Percentiles rank a stretch among this genome's conserved stretches.
Conservation (phyloP, 1,140 invertebrate species). For the Druon quercuslanigerum region DNA sequence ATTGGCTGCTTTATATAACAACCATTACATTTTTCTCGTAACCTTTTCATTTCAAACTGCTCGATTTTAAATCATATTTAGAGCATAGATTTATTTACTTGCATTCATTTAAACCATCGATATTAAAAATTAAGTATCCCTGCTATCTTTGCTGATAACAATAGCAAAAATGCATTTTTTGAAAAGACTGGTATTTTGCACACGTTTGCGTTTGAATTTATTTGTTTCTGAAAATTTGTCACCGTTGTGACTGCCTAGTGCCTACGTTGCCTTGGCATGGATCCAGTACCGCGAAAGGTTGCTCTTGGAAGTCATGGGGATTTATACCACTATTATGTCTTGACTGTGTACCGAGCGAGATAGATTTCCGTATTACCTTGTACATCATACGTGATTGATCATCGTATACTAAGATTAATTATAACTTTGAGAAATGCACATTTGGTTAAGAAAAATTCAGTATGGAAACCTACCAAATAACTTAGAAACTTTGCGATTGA, state of each 20-base stretch:
- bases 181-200: slow-evolving; percentile 35
- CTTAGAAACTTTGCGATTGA: no score
- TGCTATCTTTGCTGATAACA: not conserved
- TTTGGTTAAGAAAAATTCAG: not conserved
- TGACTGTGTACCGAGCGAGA: slow-evolving; percentile 39
- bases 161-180: slow-evolving; percentile 29
- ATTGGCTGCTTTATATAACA: no score
- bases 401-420: slow-evolving; percentile 25
- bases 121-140: not conserved
- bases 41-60: no score
- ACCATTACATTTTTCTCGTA: no score
- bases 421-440: not conserved
- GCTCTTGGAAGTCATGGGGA: slow-evolving; percentile 52
- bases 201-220: slow-evolving; percentile 41
- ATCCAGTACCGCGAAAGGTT: slow-evolving; percentile 58
- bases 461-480: no score
- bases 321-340: slow-evolving; percentile 65
- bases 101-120: no score
- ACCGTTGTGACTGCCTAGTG: slow-evolving; percentile 46
- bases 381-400: slow-evolving; percentile 39
- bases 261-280: slow-evolving; percentile 54
- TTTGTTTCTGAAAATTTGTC: slow-evolving; percentile 57
- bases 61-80: no score
- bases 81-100: no score
- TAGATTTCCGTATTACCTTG: slow-evolving; percentile 17